A percentile compares a stretch with the other conserved stretches of the same genome.
These are phyloP conservation scores for Bettongia penicillata DNA, from an alignment of 2,113 vertebrate genomes.

Conservation along the genomic window DNA sequence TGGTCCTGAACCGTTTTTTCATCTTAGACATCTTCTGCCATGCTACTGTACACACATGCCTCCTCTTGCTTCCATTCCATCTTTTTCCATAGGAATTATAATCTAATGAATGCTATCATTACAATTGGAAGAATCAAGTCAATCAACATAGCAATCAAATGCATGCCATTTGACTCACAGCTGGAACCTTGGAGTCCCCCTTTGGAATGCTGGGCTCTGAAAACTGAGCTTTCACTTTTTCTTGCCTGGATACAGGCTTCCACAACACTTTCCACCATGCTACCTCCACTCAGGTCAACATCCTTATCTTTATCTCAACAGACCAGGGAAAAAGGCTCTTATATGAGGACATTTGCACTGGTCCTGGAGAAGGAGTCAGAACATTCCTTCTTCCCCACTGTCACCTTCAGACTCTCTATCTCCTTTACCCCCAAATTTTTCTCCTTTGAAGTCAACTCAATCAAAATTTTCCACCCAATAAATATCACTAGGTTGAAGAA, in stretches of 20 bases:
- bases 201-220: too few relatives aligned
- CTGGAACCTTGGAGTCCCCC: neutral
- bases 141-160: neutral
- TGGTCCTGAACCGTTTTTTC: neutral
- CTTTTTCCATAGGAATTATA: neutral
- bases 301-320: neutral
- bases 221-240: neutral
- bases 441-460: neutral
- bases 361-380: neutral
- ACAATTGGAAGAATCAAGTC: neutral
- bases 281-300: neutral
- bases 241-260: neutral
- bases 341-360: neutral
- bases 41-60: neutral
- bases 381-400: neutral
- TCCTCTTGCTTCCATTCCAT: neutral
- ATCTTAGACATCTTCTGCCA: neutral
- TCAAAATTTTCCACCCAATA: neutral
- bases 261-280: neutral
- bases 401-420: neutral
- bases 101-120: neutral
- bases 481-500: neutral
- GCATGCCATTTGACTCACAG: neutral
- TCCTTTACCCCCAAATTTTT: neutral
- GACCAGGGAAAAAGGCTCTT: neutral